Evolutionary conservation across 2,113 vertebrate genomes (phyloP).

Genomic region (Sardina pilchardus): DNA sequence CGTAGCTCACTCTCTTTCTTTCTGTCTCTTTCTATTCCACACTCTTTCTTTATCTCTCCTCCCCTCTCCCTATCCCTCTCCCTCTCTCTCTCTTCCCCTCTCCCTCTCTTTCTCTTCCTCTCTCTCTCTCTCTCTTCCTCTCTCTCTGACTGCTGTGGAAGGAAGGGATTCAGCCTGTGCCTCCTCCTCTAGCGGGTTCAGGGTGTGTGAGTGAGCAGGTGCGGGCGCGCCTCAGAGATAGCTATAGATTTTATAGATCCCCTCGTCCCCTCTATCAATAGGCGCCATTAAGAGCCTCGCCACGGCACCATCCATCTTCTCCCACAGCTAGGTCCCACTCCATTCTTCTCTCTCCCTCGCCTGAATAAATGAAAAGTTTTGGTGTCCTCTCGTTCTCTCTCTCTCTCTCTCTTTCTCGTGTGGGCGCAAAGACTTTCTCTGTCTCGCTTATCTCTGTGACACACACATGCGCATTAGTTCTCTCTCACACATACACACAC

Average conservation of each 20-base stretch:
- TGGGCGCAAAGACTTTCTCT: neutral
- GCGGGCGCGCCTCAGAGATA: neutral
- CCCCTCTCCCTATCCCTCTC: too few relatives aligned
- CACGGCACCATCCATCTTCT: slow-evolving; percentile 52
- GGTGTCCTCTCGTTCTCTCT: neutral
- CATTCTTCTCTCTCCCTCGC: slow-evolving; percentile 43
- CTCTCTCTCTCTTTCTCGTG: neutral
- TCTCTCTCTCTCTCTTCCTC: neutral
- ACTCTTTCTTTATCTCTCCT: neutral
- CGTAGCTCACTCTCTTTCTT: neutral
- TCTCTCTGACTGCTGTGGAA: neutral
- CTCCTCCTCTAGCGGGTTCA: neutral
- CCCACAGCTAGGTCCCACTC: slow-evolving; percentile 46
- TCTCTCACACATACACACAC: neutral
- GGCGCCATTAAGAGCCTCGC: slow-evolving; percentile 55
- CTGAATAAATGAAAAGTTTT: slow-evolving; percentile 1
- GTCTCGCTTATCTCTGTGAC: neutral
- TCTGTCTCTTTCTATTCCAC: neutral
- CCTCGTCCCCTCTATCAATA: slow-evolving; percentile 48
- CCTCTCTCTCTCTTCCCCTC: neutral
- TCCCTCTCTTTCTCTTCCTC: neutral
- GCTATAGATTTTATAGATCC: slow-evolving; percentile 58
- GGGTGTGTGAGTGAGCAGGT: neutral
- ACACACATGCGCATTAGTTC: too few relatives aligned
- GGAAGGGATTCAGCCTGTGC: neutral